A percentile compares a stretch with the other conserved stretches of the same genome.
phyloP scores from a whole-genome alignment of 2,113 vertebrate genomes.

The Nansenia antarctica region DNA sequence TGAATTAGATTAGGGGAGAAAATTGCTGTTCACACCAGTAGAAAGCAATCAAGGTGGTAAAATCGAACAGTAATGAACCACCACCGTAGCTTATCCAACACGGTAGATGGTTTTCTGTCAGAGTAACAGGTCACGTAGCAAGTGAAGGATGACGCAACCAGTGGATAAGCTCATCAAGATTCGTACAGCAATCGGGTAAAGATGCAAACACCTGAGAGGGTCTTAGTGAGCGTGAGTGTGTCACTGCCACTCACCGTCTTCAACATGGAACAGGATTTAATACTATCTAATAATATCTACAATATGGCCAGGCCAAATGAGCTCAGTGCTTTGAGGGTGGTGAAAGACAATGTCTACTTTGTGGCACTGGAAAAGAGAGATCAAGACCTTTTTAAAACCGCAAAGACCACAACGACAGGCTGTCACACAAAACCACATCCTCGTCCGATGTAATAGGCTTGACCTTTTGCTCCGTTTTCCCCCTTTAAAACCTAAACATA shows the following conservation, averaged over 20 bases:
- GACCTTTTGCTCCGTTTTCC: not conserved
- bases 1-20: constrained; percentile 69
- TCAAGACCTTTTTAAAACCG: not conserved
- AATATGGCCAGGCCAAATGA: not conserved
- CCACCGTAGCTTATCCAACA: constrained; percentile 50
- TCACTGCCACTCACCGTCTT: not conserved
- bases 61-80: constrained; percentile 66
- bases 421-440: not conserved
- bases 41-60: constrained; percentile 67
- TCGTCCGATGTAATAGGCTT: not conserved
- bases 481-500: not conserved
- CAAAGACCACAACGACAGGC: not conserved
- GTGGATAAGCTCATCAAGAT: constrained; percentile 22
- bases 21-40: constrained; percentile 72
- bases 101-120: constrained; percentile 43
- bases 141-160: constrained; percentile 45
- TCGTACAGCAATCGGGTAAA: not conserved
- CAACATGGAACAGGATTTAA: not conserved
- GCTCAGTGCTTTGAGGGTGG: not conserved
- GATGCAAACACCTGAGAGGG: not conserved
- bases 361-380: not conserved
- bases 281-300: no score
- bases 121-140: constrained; percentile 51
- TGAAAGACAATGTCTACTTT: not conserved
- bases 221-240: not conserved